Evolutionary conservation across 2,113 vertebrate genomes (phyloP).

Genomic region (Pelmatolapia mariae): DNA sequence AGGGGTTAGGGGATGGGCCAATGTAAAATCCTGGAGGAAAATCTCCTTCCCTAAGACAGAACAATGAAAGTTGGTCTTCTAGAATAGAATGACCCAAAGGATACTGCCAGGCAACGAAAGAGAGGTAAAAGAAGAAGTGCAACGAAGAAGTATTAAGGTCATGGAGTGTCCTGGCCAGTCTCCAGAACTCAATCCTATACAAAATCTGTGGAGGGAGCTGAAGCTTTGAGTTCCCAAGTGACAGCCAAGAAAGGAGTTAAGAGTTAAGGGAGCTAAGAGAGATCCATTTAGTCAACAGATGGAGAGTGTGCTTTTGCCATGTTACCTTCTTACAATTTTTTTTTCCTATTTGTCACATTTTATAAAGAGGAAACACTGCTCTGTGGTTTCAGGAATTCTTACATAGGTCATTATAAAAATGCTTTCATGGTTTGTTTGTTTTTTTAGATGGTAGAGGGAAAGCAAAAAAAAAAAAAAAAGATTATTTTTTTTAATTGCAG

Average conservation of each 20-base stretch:
- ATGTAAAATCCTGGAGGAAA: background rate
- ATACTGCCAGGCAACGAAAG: fast-evolving
- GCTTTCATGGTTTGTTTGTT: background rate
- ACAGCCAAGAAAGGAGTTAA: background rate
- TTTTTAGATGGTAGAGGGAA: background rate
- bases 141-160: background rate
- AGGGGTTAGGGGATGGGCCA: background rate
- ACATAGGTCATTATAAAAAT: background rate
- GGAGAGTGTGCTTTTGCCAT: background rate
- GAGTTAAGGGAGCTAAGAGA: background rate
- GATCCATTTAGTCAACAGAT: background rate
- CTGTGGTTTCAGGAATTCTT: background rate
- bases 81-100: background rate
- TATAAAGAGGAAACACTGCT: background rate
- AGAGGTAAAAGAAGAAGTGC: background rate
- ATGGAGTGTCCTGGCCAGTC: background rate
- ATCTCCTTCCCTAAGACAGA: background rate
- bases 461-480: background rate
- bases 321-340: background rate
- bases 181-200: background rate
- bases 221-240: background rate
- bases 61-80: background rate
- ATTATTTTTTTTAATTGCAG: background rate
- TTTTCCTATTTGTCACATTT: background rate
- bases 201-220: background rate